Base-by-base conservation (phyloP, 1,140 invertebrate species). In the Achroia grisella region DNA sequence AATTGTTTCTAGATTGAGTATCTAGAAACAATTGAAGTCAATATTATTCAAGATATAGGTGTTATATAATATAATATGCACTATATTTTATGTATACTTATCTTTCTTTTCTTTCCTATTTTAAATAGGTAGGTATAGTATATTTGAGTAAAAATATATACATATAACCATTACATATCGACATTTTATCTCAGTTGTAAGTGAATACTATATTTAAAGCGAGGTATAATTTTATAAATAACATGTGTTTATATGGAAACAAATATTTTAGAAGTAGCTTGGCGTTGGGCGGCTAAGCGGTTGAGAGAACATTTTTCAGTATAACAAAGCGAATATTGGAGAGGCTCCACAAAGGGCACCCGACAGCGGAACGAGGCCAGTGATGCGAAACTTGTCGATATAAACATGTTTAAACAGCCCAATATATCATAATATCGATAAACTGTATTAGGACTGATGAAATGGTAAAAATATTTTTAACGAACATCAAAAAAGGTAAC, bases 251-350 rank as follows among this genome's bases (percentile, higher is more conserved):
- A 71, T 72, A 70, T 57, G 48, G 68, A 70, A 59, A 62, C 66
- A 81, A 81, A 77, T 69, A 78, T 73, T 68, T 63, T 52, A 58
- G 64, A 70, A 57, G 65, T 56, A 68, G 64, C 65, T 56, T 60
- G 62, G 56, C 65, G 60, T 63, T 63, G 55, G 43, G 17, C 17
- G 66, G 62, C 65, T 56, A 61, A 62, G 56, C 63, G 60, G 65
- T 63, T 56, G 43, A 47, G 40, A 59, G 67, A 67, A 71, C 62
- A 63, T 76, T 77, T 79, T 82, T 71, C 76, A 67, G 65, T 68
- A 75, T 80, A 81, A 84, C 77, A 84, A 84, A 84, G 80, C 74
- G 80, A 80, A 78, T 84, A 84, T 84, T 80, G 75, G 74, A 84
- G 80, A 76, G 69, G 51, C 56, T 64, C 70, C 74, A 78, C 77